Percentiles rank a stretch among this genome's conserved stretches.
Conservation (phyloP, 2,797 vertebrate genomes). For the Pelodytes ibericus region DNA sequence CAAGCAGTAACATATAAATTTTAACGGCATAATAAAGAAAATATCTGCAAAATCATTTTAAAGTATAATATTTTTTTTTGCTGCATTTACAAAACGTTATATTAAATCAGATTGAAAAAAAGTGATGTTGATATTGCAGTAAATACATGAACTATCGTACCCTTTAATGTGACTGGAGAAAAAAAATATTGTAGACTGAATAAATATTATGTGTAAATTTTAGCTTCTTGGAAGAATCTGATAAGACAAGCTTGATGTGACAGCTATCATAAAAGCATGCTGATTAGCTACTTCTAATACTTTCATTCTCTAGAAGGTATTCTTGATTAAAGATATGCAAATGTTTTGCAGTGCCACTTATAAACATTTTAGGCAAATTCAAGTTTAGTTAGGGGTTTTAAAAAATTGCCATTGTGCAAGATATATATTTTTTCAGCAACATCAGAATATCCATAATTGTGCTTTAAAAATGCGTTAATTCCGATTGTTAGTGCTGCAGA, state of each 20-base stretch:
- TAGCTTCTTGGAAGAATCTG: neutral
- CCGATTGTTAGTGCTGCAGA: too few relatives aligned
- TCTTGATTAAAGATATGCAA: constrained; percentile 31
- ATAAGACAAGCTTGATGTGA: neutral
- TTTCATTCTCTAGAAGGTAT: constrained; percentile 18
- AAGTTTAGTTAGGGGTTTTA: neutral
- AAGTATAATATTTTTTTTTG: too few relatives aligned
- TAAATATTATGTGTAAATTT: constrained; percentile 1
- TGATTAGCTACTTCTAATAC: constrained; percentile 8
- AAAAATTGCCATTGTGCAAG: too few relatives aligned
- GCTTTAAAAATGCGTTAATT: too few relatives aligned
- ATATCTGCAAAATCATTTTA: constrained; percentile 11
- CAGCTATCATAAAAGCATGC: neutral
- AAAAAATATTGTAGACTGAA: neutral
- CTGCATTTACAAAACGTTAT: too few relatives aligned
- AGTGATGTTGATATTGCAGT: neutral
- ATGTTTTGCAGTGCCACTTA: constrained; percentile 12
- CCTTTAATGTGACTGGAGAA: too few relatives aligned
- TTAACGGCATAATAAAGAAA: constrained; percentile 25
- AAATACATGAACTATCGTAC: neutral
- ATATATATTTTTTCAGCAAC: too few relatives aligned
- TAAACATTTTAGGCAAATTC: neutral
- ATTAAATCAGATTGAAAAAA: neutral
- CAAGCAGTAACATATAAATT: constrained; percentile 18
- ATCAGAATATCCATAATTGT: too few relatives aligned